A percentile compares a stretch with the other conserved stretches of the same genome.
phyloP scores from a whole-genome alignment of 2,113 vertebrate genomes.

The Steatornis caripensis region DNA sequence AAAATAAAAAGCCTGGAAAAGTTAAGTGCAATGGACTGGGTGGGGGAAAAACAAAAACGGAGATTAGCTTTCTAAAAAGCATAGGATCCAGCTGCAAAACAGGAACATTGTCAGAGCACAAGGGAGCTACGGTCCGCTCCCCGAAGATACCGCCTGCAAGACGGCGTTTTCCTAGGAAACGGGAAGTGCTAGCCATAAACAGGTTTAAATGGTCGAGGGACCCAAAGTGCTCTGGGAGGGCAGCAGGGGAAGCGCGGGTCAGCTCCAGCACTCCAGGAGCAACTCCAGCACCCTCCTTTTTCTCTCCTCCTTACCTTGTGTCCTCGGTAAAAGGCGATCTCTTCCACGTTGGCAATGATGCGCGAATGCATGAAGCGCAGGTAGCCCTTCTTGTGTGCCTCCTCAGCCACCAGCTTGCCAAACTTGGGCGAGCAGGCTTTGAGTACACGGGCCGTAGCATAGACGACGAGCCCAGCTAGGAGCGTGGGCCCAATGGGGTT shows the following conservation, averaged over 20 bases:
- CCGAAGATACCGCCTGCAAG: background rate
- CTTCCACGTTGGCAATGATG: conserved; percentile 96
- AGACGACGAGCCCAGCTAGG: conserved; percentile 92
- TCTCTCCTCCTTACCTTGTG: conserved; percentile 84
- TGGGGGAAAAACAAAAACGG: background rate
- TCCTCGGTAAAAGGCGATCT: conserved; percentile 97
- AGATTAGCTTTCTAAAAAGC: background rate
- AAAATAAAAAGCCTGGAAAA: background rate
- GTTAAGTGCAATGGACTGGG: background rate
- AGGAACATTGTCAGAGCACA: background rate
- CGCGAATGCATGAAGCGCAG: conserved; percentile 94
- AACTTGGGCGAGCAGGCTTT: conserved; percentile 93
- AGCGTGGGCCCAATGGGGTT: conserved; percentile 89
- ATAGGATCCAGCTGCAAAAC: background rate
- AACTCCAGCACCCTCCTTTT: background rate
- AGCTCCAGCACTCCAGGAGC: background rate
- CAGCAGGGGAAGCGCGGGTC: background rate
- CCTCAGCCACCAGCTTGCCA: conserved; percentile 94
- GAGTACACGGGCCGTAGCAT: conserved; percentile 89
- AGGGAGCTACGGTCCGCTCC: background rate
- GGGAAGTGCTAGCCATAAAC: conserved; percentile 10
- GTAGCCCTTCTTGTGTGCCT: conserved; percentile 92
- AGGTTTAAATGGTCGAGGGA: conserved; percentile 3
- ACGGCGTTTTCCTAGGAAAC: background rate
- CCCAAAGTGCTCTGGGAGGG: background rate